phyloP scores from a whole-genome alignment of 2,797 vertebrate species.

The Glyptemys insculpta region DNA sequence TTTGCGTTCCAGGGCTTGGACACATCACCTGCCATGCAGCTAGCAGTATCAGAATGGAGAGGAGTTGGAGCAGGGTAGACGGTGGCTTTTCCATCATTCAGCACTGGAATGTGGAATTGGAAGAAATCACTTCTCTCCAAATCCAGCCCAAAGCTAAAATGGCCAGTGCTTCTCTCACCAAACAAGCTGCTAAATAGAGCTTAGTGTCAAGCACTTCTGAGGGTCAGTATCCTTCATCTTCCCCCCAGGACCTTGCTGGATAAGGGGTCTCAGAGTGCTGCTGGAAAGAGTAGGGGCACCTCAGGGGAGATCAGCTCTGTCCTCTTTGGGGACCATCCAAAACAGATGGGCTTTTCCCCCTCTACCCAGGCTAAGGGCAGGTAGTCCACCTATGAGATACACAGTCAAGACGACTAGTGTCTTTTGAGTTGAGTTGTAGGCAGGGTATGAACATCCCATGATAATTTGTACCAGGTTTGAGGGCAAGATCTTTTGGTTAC shows the following conservation, averaged over 20 bases:
- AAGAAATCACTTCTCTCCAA: background rate
- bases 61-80: background rate
- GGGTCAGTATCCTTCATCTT: background rate
- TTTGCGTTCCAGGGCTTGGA: background rate
- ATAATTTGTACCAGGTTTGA: background rate
- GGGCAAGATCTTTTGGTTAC: background rate
- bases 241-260: background rate
- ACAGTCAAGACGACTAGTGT: background rate
- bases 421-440: background rate
- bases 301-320: background rate
- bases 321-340: background rate
- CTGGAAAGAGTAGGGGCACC: background rate
- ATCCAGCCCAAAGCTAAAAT: background rate
- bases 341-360: background rate
- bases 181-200: background rate
- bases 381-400: background rate
- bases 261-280: background rate
- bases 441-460: background rate
- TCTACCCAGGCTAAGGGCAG: background rate
- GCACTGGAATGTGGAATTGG: background rate
- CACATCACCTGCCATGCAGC: background rate
- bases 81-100: background rate
- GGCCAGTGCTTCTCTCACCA: rapidly evolving
- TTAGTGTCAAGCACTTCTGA: rapidly evolving
- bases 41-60: background rate